phyloP scores from a whole-genome alignment of 2,113 vertebrate genomes.

The Mormyrus iriodes region DNA sequence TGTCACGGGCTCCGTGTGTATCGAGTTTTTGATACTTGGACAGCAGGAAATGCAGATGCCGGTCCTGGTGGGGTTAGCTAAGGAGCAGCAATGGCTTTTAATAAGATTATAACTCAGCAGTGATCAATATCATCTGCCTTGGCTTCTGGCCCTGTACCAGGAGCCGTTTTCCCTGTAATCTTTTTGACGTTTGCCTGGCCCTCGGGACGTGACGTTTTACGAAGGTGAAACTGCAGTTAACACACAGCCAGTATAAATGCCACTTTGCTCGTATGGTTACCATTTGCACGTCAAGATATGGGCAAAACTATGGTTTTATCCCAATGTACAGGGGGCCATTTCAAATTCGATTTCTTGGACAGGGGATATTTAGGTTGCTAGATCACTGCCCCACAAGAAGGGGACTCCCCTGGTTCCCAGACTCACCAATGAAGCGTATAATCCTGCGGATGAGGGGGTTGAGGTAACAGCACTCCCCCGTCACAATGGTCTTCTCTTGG shows the following conservation, averaged over 20 bases:
- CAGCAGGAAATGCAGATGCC: neutral
- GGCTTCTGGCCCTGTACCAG: neutral
- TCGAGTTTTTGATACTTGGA: neutral
- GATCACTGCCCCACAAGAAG: neutral
- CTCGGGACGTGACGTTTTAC: neutral
- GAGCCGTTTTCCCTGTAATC: neutral
- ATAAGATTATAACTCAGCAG: neutral
- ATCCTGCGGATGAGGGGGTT: constrained; percentile 90
- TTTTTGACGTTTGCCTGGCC: neutral
- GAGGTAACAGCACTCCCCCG: constrained; percentile 96
- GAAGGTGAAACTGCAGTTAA: neutral
- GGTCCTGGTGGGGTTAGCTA: neutral
- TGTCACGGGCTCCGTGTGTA: neutral
- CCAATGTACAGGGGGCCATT: neutral
- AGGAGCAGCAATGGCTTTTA: neutral
- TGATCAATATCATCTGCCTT: neutral
- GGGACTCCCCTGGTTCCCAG: neutral
- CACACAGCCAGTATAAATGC: neutral
- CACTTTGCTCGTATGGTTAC: neutral
- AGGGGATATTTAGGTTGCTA: neutral
- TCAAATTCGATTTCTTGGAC: neutral
- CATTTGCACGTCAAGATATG: neutral
- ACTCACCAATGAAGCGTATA: constrained; percentile 89
- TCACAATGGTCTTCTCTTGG: constrained; percentile 95
- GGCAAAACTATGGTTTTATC: neutral